Conservation (phyloP, 2,113 vertebrate species). For the Corynorhinus townsendii region DNA sequence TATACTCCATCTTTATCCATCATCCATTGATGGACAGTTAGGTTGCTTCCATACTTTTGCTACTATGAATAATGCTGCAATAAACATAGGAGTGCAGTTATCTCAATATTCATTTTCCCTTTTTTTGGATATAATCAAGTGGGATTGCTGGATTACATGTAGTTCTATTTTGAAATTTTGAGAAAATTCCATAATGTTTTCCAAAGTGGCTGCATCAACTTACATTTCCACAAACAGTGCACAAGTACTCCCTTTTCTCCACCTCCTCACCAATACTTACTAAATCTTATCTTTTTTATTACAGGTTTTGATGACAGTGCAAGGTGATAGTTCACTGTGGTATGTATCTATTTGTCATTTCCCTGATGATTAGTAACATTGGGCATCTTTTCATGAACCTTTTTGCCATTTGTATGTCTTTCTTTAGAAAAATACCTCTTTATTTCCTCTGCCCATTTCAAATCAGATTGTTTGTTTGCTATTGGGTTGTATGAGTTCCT, state of each 20-base stretch:
- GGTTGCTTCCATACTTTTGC: background rate
- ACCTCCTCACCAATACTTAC: background rate
- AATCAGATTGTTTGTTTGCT: background rate
- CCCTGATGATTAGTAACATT: background rate
- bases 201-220: background rate
- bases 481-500: background rate
- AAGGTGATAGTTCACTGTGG: background rate
- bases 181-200: background rate
- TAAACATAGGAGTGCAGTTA: background rate
- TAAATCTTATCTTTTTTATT: background rate
- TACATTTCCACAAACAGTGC: background rate
- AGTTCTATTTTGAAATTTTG: background rate
- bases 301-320: background rate
- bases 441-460: background rate
- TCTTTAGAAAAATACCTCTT: background rate
- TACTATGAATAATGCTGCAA: background rate
- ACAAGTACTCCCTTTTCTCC: background rate
- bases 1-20: background rate
- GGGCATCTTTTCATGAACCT: background rate
- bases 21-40: background rate
- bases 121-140: background rate
- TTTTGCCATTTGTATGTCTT: background rate
- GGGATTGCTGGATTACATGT: background rate
- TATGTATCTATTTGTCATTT: background rate
- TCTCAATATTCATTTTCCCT: background rate